Percentiles rank a stretch among this genome's conserved stretches.
Evolutionary conservation across 2,113 vertebrate genomes (phyloP).

Genomic region (Hippocampus guttulatus): DNA sequence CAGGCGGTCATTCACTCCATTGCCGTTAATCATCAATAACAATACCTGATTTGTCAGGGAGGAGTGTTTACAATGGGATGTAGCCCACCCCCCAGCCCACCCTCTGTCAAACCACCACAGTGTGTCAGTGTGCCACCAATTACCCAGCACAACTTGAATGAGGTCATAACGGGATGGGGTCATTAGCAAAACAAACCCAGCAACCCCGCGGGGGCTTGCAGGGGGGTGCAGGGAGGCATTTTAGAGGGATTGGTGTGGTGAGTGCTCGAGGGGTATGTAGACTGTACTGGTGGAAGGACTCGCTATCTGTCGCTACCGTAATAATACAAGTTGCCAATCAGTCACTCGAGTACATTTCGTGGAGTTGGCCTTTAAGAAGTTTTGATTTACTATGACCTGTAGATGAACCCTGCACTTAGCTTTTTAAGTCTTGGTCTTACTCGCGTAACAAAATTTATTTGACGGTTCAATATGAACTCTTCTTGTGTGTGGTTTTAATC

Average conservation of each 20-base stretch:
- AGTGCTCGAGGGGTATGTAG: background rate
- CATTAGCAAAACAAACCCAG: constrained; percentile 68
- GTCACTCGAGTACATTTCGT: background rate
- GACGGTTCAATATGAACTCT: too few relatives aligned
- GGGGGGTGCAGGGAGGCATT: constrained; percentile 6
- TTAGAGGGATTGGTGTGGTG: background rate
- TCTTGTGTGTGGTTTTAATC: too few relatives aligned
- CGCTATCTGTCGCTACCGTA: background rate
- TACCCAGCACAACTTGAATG: constrained; percentile 62
- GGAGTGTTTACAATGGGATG: constrained; percentile 58
- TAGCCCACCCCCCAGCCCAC: constrained; percentile 12
- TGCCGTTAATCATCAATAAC: constrained; percentile 63
- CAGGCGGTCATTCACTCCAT: constrained; percentile 24
- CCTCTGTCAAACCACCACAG: constrained; percentile 51
- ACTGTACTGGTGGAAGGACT: constrained; percentile 4
- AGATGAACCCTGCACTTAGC: too few relatives aligned
- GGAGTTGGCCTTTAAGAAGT: too few relatives aligned
- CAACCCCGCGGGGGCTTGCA: constrained; percentile 37
- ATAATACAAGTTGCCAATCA: background rate
- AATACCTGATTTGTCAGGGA: constrained; percentile 66
- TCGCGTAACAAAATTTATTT: too few relatives aligned
- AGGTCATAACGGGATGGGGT: constrained; percentile 67
- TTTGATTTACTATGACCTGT: too few relatives aligned
- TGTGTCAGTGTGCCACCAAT: constrained; percentile 66
- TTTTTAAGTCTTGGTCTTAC: too few relatives aligned